phyloP scores from a whole-genome alignment of 2,113 vertebrate genomes.

The Erinaceus europaeus region DNA sequence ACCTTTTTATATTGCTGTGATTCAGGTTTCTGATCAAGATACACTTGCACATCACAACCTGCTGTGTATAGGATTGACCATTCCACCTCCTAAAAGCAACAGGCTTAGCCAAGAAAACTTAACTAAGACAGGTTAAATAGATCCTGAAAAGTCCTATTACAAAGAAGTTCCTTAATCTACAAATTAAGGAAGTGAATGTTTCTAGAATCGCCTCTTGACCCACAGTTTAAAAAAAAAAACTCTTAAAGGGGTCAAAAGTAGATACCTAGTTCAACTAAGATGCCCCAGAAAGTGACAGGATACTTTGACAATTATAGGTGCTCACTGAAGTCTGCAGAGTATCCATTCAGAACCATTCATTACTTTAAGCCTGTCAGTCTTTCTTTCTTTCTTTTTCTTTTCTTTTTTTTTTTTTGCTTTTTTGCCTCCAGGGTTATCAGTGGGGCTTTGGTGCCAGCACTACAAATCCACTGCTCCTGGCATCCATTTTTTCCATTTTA shows the following conservation, averaged over 20 bases:
- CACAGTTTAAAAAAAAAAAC: not conserved
- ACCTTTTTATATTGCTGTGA: not conserved
- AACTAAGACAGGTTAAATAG: not conserved
- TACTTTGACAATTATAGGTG: not conserved
- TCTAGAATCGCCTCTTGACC: not conserved
- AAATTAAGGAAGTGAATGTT: constrained; percentile 5
- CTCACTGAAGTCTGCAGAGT: not conserved
- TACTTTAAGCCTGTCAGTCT: not conserved
- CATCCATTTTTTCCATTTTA: too few species aligned
- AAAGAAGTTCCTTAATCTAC: not conserved
- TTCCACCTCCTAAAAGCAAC: not conserved
- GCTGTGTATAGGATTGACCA: not conserved
- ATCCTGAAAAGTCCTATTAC: not conserved
- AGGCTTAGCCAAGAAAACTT: not conserved
- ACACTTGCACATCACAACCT: not conserved
- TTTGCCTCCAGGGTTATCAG: too few species aligned
- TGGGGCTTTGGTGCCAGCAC: too few species aligned
- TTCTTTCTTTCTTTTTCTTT: not conserved
- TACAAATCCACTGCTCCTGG: too few species aligned
- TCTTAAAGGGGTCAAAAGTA: not conserved
- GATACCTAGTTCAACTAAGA: not conserved
- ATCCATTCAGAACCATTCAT: constrained; percentile 18
- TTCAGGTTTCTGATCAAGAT: not conserved
- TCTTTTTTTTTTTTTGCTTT: too few species aligned
- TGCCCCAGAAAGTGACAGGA: not conserved